Base-by-base conservation (phyloP, 2,888 invertebrate genomes). In the Polietes domitor region DNA sequence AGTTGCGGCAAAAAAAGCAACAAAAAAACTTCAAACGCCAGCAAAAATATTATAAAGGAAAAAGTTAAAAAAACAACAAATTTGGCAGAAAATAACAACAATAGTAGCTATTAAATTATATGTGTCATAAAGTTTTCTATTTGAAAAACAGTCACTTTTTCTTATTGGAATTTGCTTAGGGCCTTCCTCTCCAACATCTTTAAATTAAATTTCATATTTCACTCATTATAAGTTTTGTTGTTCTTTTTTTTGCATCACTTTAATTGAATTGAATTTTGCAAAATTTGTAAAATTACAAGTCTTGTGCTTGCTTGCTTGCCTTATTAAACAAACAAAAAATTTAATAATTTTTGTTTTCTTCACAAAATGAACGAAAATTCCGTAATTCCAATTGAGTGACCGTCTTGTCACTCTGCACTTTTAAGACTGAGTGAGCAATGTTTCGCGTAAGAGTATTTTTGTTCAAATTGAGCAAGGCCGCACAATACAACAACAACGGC, bases 341-440 rank as follows among this genome's bases (percentile, higher is more conserved):
- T 2, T 21, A 19, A 37, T 21, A 41, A 65, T n/a, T 63, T 41
- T 37, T 37, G 61, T 61, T 68, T 68, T 21, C 12, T 41, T 68
- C 2, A 21, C 41, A 53, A 71, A 72, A 50, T 10, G 37, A 75
- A 79, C 26, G 37, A 71, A 80, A 85, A 82, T 37, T 63, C 78
- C 76, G 77, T 53, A 76, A 82, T 73, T 78, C 63, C 81, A 83
- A 80, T 76, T 82, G 85, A 87, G 86, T 86, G 86, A 88, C 89
- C 86, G 80, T 68, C 86, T 86, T 87, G 88, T 86, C 88, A 89
- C 89, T 88, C 88, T 86, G 87, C 87, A 89, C 86, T 88, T 88
- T 88, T 87, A 87, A 87, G 88, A 89, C 89, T 89, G 89, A 81
- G 81, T 78, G 84, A 79, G 78, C 68, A 41, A 63, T 50, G 65